Evolutionary conservation across 1,140 invertebrate genomes (phyloP), one percentile per base, ranked within the genome.

Genomic region (Pseudachorutes palmiensis): DNA sequence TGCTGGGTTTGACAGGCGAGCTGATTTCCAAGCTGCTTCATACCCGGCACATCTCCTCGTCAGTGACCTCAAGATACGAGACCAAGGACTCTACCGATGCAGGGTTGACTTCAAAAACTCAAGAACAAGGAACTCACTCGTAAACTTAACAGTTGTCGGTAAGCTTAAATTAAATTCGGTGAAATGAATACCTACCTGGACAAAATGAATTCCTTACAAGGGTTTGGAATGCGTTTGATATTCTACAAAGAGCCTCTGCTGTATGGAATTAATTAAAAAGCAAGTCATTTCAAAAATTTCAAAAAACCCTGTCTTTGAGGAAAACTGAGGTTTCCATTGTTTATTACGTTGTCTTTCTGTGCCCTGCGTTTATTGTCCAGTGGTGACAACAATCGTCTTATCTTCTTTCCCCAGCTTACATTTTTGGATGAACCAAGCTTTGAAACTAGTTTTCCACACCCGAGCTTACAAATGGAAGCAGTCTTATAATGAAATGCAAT

Each of bases 111-210:
- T 93, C 78, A 87, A 86, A 75, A 91, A 91, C 75, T 91, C 91
- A 12, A 90, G 90, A 0, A 94, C 92, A 1, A 84, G 90, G 73
- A 94, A 94, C 79, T 90, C 87, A 76, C 87, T 91, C 79, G 90
- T 94, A 75, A 89, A 90, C 77, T 84, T 95, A 72, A 91, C 90
- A 73, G 90, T 94, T 71, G 92, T 93, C 77, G 90, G 92, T 95
- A 82, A 87, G 87, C 31, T 19, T 14, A 16, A 48, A 12, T 61
- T 31, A 55, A 16, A 12, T 14, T 24, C 5, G 51, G 12, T 24
- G n/a, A n/a, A n/a, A n/a, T 55, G 12, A 55, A 19, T 24, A 24
- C 51, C 24, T 5, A 55, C 51, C 12, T 16, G 3, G 14, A 26
- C 51, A 12, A 55, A n/a, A n/a, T n/a, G 24, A 55, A 55, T 55